phyloP scores from a whole-genome alignment of 2,797 vertebrate species.

The Ceyx erithaca region DNA sequence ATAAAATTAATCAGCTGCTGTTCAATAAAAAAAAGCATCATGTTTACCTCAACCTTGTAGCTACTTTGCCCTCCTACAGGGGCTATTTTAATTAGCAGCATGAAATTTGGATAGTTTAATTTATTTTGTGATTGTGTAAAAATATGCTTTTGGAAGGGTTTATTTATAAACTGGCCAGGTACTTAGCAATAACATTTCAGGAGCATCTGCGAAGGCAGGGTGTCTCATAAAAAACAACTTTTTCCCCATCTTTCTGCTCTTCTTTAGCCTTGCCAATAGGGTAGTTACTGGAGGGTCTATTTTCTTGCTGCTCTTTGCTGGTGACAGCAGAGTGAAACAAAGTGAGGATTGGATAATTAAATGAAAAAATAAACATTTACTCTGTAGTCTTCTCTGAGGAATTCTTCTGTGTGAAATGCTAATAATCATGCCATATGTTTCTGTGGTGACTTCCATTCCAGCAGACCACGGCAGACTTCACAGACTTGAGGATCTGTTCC shows the following conservation, averaged over 20 bases:
- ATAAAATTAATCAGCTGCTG: conserved; percentile 79
- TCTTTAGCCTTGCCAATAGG: conserved; percentile 33
- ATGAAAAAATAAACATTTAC: conserved; percentile 80
- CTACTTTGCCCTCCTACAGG: conserved; percentile 73
- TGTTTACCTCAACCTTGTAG: conserved; percentile 79
- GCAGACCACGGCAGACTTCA: neutral
- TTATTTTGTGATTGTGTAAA: conserved; percentile 79
- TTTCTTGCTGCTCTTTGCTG: conserved; percentile 74
- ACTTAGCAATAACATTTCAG: conserved; percentile 74
- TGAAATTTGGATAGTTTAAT: conserved; percentile 81
- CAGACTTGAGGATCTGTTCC: neutral
- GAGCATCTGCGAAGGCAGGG: conserved; percentile 66
- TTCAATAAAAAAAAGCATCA: conserved; percentile 64
- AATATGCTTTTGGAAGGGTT: conserved; percentile 72
- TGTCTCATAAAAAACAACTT: conserved; percentile 55
- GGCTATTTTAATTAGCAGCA: conserved; percentile 83
- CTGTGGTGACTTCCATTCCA: neutral
- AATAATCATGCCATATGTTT: conserved; percentile 1
- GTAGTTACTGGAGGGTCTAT: conserved; percentile 59
- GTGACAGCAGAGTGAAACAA: conserved; percentile 72
- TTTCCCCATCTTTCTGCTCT: conserved; percentile 14
- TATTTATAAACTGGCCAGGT: conserved; percentile 76
- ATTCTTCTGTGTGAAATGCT: conserved; percentile 42
- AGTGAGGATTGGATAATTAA: conserved; percentile 82
- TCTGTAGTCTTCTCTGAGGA: conserved; percentile 6